Evolutionary conservation across 2,888 invertebrate species (phyloP), one percentile per base, ranked within the genome.

Genomic region (Asteroscopus sphinx): DNA sequence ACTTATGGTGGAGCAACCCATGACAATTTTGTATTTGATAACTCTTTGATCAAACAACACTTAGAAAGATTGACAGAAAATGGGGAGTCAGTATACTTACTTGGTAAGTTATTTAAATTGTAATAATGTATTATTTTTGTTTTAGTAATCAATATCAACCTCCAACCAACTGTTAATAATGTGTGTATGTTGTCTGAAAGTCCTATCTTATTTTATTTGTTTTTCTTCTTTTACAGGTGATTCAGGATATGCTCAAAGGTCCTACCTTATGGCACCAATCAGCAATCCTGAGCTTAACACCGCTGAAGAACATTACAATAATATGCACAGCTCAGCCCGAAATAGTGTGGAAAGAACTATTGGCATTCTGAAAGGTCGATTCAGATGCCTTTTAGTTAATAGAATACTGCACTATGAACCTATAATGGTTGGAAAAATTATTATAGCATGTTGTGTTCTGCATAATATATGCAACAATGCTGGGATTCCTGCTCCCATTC

Each of bases 1-100:
- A 32, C 42, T 12, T 51, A 32, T 46, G 56, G 60, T 8, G 51
- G 46, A 36, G 41, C 56, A 40, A 46, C 51, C n/a, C 41, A 56
- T 45, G 46, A 53, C 9, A 53, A 26, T 25, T 53, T 46, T 25
- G 28, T 53, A 5, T 39, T 53, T 28, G 5, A 4, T 2, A 28
- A 28, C 28, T 8, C 28, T 28, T 2, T 4, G 2, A 9, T 28
- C 5, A 28, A 28, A 9, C 5, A 28, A 4, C 28, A 28, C 9
- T 28, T 28, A 8, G 28, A 28, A 9, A 28, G 9, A 8, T 9
- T 28, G 9, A 9, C 9, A n/a, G 25, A 45, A 15, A 39, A 39
- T 28, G 26, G 35, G 1, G 46, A 46, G 15, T 4, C n/a, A 1
- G 36, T 36, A 11, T 13, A 46, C 15, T 35, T 46, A 26, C 28